Evolutionary conservation across 2,113 vertebrate genomes (phyloP).

Genomic region (Motacilla alba): DNA sequence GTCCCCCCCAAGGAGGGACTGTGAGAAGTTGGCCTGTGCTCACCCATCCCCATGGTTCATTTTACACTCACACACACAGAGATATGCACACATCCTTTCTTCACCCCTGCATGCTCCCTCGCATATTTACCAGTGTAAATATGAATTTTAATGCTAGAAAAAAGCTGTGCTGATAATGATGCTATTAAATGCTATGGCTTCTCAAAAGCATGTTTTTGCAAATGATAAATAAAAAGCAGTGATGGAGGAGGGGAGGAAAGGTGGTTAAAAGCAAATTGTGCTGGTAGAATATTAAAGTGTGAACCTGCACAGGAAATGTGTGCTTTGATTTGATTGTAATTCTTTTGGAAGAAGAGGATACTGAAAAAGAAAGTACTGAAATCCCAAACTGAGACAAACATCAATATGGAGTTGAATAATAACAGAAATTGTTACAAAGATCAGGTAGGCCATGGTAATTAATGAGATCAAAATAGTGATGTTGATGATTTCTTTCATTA

Average conservation of each 20-base stretch:
- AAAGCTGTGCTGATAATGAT: background rate
- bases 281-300: background rate
- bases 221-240: background rate
- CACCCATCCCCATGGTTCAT: background rate
- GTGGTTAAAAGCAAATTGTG: background rate
- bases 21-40: background rate
- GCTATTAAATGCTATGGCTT: background rate
- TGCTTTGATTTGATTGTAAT: background rate
- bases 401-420: background rate
- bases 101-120: accelerated
- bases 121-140: background rate
- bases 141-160: background rate
- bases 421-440: background rate
- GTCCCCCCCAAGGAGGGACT: background rate
- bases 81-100: background rate
- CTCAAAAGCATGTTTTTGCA: background rate
- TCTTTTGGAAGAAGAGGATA: background rate
- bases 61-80: background rate
- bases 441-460: background rate
- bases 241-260: background rate
- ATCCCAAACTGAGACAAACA: background rate
- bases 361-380: background rate
- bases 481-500: background rate
- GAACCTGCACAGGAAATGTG: background rate
- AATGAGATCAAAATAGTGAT: background rate